phyloP scores from a whole-genome alignment of 1,140 invertebrate genomes.

The Pseudomyrmex concolor region DNA sequence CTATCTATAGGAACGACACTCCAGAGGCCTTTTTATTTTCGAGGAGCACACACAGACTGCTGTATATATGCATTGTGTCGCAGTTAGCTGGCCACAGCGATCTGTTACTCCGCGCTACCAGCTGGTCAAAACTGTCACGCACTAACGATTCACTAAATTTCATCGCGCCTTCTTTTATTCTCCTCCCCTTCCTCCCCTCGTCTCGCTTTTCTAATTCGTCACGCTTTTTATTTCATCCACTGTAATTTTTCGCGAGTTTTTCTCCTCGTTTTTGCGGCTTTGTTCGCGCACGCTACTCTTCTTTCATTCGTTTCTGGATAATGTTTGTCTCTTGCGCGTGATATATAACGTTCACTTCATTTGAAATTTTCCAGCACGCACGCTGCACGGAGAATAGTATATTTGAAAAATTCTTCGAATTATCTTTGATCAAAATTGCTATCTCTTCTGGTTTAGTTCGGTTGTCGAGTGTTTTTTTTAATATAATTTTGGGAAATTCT shows the following conservation, averaged over 20 bases:
- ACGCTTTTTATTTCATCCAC: conserved; percentile 61
- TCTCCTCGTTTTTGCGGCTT: conserved; percentile 25
- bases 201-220: conserved; percentile 66
- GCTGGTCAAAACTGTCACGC: conserved; percentile 73
- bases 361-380: neutral
- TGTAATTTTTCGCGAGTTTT: conserved; percentile 60
- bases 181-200: neutral
- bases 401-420: neutral
- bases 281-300: neutral
- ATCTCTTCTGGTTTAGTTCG: neutral
- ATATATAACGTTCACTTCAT: neutral
- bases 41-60: conserved; percentile 22
- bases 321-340: conserved; percentile 4
- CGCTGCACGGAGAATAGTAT: neutral
- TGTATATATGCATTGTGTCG: conserved; percentile 10
- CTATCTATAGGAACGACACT: neutral
- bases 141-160: conserved; percentile 78
- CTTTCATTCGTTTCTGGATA: conserved; percentile 3
- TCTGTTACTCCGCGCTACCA: conserved; percentile 72
- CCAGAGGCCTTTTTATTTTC: conserved; percentile 45
- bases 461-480: no score
- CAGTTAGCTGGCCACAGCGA: conserved; percentile 62
- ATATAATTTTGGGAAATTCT: no score
- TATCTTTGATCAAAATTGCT: neutral
- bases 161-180: conserved; percentile 57